Conservation (phyloP, 2,113 vertebrate genomes). For the Nothoprocta pentlandii region DNA sequence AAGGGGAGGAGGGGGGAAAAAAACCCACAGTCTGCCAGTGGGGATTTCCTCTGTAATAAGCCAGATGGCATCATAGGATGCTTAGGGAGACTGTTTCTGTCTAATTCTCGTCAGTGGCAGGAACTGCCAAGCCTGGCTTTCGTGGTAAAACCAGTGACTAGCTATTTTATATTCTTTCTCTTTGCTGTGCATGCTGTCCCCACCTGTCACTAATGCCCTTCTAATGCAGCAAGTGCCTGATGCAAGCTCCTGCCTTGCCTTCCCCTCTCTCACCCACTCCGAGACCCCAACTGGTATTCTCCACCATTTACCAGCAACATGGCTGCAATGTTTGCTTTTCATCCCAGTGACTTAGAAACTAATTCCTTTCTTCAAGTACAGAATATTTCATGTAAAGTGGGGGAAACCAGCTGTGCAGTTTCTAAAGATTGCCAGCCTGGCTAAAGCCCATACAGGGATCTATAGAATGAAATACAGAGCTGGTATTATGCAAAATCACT, state of each 20-base stretch:
- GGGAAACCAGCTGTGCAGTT: not conserved
- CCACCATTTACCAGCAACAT: not conserved
- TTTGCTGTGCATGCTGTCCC: slow-evolving; percentile 33
- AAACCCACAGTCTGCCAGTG: slow-evolving; percentile 38
- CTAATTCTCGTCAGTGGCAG: slow-evolving; percentile 61
- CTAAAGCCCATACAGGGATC: not conserved
- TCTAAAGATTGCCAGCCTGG: not conserved
- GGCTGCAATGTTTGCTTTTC: not conserved
- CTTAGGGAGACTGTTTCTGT: slow-evolving; percentile 63
- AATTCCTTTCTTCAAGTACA: not conserved
- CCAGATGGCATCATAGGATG: slow-evolving; percentile 75
- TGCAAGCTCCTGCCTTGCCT: not conserved
- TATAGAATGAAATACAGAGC: fast-evolving
- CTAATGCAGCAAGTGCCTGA: not conserved
- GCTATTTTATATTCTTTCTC: slow-evolving; percentile 66
- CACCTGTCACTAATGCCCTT: slow-evolving; percentile 55
- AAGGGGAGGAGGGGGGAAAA: not conserved
- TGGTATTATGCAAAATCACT: not conserved
- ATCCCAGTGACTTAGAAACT: not conserved
- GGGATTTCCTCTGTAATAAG: slow-evolving; percentile 75
- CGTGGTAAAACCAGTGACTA: slow-evolving; percentile 52
- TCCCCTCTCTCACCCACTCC: not conserved
- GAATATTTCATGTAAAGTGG: not conserved
- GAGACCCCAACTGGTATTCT: not conserved
- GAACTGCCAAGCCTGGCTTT: slow-evolving; percentile 62